Base-by-base conservation (phyloP, 1,140 invertebrate species). In the Glossosoma conforme region DNA sequence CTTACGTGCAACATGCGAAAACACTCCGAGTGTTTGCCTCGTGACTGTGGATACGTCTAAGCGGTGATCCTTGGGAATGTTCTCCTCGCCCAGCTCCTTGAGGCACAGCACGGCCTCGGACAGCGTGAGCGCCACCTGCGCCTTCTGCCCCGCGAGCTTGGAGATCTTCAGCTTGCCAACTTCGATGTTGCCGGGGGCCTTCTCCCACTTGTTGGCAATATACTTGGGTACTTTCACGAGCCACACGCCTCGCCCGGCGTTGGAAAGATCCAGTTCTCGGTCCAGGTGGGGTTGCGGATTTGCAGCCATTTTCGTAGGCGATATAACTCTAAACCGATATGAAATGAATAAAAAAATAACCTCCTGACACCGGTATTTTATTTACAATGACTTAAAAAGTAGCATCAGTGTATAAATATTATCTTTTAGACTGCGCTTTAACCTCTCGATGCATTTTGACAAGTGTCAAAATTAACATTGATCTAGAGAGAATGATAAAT, bases 141-240 rank as follows among this genome's bases (percentile, higher is more conserved):
- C 74, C 47, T 71, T 70, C 50, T 78, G 76, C 2, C 78, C 77
- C 14, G 76, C 70, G 17, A 67, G 68, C 37, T 77, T 71, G 21
- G 75, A 75, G 47, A 80, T 80, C 44, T 76, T 72, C 41, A 80
- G 62, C 57, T 79, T 79, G 3, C 77, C 77, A 2, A 79, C 77
- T 65, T 79, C 77, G 56, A 79, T 77, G 47, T 77, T 76, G 5
- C 70, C 83, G 17, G 83, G 78, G 32, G 87, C 85, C 69, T 88
- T 90, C 61, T 92, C 85, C 91, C 91, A 95, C 72, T 85, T 83
- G 54, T 86, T 89, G 2, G 92, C 87, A 57, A 97, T 86, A 74
- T 96, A 97, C 76, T 97, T 97, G 2, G 94, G 94, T 17, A 95
- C 92, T 77, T 97, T 97, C 0, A 97, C 93, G 8, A 97, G 75